Evolutionary conservation across 2,888 invertebrate genomes (phyloP), one percentile per base, ranked within the genome.

Genomic region (Stenoptilia bipunctidactyla): DNA sequence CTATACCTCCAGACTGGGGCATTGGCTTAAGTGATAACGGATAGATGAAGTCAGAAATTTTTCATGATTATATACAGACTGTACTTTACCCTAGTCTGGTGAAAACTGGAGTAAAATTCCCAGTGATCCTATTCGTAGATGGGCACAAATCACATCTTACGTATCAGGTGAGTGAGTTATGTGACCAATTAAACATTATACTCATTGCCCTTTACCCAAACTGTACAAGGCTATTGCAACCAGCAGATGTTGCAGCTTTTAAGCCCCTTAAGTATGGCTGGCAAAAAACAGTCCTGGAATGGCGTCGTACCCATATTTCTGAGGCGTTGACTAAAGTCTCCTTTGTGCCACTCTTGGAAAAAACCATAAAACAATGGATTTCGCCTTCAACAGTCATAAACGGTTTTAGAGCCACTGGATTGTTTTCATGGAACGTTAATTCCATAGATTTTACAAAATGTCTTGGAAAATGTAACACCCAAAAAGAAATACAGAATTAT

Each of bases 221-320:
- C 27, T 14, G 15, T 13, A 41, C 44, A 30, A 9, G 30, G 30
- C 33, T 44, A 1, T 13, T 44, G 10, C 40, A 44, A n/a, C 44
- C 44, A 1, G 41, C 44, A n/a, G 41, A 44, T 36, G 40, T 40
- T 5, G 13, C 38, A 20, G 43, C 33, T 6, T 40, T 43, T 15
- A 34, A 27, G 25, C 42, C 42, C 2, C 9, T 42, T 12, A 10
- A 40, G 2, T n/a, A 8, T 12, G 3, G 30, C n/a, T 4, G 30
- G 6, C 3, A 8, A 12, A 12, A 30, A 30, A 10, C n/a, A 3
- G 30, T 30, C 6, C 30, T 30, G n/a, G 12, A 30, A 30, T 30
- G 30, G 30, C 9, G 30, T 9, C 9, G 30, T 8, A 12, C 9
- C 30, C 30, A 30, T 10, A 4, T 10, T 30, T 30, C 12, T 9